Evolutionary conservation across 1,140 invertebrate genomes (phyloP).

Genomic region (Epicauta chinensis): DNA sequence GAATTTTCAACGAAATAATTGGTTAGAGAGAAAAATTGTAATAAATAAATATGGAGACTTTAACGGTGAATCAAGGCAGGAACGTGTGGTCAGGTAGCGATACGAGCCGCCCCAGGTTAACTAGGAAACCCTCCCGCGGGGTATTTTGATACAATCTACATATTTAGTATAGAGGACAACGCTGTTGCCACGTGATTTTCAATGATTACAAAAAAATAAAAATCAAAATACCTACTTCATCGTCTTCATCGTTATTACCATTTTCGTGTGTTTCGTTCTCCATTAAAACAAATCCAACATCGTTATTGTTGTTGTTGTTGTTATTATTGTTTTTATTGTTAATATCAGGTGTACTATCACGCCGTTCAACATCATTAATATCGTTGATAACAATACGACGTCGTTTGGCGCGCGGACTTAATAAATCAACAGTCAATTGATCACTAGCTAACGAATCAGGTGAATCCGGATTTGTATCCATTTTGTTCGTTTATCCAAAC

Average conservation of each 20-base stretch:
- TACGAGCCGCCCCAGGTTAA: slow-evolving; percentile 31
- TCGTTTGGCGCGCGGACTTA: slow-evolving; percentile 32
- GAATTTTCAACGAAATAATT: background rate
- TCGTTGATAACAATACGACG: slow-evolving; percentile 28
- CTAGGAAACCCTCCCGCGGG: slow-evolving; percentile 34
- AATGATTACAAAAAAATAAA: background rate
- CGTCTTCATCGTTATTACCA: slow-evolving; percentile 38
- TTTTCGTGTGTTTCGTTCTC: slow-evolving; percentile 46
- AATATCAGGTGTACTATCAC: slow-evolving; percentile 43
- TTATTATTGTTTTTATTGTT: slow-evolving; percentile 49
- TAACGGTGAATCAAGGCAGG: slow-evolving; percentile 15
- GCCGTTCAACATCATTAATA: slow-evolving; percentile 20
- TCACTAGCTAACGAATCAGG: slow-evolving; percentile 40
- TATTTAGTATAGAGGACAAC: background rate
- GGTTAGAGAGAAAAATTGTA: too few relatives aligned
- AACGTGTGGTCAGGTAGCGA: slow-evolving; percentile 21
- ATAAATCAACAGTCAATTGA: slow-evolving; percentile 38
- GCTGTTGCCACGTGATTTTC: background rate
- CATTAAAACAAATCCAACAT: slow-evolving; percentile 52
- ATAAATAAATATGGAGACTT: slow-evolving; percentile 2
- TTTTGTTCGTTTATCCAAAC: slow-evolving; percentile 9
- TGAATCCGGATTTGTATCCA: slow-evolving; percentile 39
- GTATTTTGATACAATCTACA: slow-evolving; percentile 14
- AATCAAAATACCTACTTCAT: slow-evolving; percentile 46
- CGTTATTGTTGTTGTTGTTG: slow-evolving; percentile 49